Percentiles rank a stretch among this genome's conserved stretches.
phyloP scores from a whole-genome alignment of 2,888 invertebrate genomes.

The Incurvaria masculella region DNA sequence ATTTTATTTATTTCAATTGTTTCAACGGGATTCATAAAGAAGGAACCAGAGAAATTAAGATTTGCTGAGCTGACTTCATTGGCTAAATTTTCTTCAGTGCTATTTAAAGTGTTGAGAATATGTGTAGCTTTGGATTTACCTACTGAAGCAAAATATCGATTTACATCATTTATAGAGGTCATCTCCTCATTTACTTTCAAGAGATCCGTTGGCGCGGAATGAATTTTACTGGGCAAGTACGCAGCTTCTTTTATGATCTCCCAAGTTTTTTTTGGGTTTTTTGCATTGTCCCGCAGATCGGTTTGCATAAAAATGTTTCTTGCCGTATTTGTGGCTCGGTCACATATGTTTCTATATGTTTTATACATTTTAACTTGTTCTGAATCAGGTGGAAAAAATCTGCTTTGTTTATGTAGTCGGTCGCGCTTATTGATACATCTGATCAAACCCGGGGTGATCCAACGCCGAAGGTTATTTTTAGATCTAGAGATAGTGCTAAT shows the following conservation, averaged over 20 bases:
- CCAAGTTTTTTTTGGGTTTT: not conserved
- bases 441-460: slow-evolving; percentile 2
- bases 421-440: not conserved
- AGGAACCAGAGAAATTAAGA: not conserved
- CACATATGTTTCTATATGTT: slow-evolving; percentile 1
- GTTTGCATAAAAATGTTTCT: not conserved
- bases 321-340: not conserved
- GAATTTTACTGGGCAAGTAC: not conserved
- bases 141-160: not conserved
- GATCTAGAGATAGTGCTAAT: not conserved
- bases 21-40: not conserved
- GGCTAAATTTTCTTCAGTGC: not conserved
- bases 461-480: not conserved
- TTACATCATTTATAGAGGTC: not conserved
- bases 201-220: not conserved
- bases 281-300: not conserved
- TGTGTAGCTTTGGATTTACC: not conserved
- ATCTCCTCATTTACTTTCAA: not conserved
- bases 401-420: not conserved
- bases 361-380: slow-evolving; percentile 1
- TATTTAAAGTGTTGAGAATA: not conserved
- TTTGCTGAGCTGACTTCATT: no score
- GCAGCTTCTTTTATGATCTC: not conserved
- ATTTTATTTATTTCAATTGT: not conserved
- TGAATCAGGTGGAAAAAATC: not conserved